These are phyloP conservation scores for Simalia tracyae DNA, from an alignment of 2,797 vertebrate species.

Conservation along the genomic window DNA sequence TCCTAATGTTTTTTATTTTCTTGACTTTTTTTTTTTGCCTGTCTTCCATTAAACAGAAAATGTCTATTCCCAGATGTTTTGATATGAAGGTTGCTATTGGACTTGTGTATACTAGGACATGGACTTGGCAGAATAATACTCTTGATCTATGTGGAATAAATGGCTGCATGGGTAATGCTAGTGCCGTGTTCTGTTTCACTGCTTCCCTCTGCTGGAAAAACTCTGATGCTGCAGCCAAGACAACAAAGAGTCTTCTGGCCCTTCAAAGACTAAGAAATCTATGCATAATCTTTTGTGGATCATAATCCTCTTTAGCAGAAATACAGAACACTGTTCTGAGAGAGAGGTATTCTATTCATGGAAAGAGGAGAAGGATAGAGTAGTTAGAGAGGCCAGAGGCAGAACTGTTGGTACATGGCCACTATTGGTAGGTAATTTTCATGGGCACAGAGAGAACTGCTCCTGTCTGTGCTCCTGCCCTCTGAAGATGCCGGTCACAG, in stretches of 20 bases:
- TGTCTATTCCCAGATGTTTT: background rate
- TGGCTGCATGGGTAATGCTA: background rate
- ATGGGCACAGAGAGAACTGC: background rate
- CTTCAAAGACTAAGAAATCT: no score
- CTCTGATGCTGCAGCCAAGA: background rate
- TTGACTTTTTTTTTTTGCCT: background rate
- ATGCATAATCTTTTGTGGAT: background rate
- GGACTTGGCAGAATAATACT: background rate
- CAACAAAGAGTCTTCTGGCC: background rate
- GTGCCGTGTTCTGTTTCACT: background rate
- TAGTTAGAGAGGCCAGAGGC: background rate
- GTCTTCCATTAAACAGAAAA: background rate
- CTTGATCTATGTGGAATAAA: background rate
- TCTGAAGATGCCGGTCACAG: no score
- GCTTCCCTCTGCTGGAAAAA: slow-evolving; percentile 29
- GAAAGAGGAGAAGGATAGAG: background rate
- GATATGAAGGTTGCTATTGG: background rate
- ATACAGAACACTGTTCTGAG: background rate
- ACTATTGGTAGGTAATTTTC: background rate
- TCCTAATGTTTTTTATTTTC: background rate
- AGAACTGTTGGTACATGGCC: background rate
- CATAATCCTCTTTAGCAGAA: background rate
- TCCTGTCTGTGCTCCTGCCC: no score
- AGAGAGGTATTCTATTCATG: background rate
- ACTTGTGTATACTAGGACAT: background rate